Conservation (phyloP, 2,888 invertebrate genomes). For the Hartigia nigra region DNA sequence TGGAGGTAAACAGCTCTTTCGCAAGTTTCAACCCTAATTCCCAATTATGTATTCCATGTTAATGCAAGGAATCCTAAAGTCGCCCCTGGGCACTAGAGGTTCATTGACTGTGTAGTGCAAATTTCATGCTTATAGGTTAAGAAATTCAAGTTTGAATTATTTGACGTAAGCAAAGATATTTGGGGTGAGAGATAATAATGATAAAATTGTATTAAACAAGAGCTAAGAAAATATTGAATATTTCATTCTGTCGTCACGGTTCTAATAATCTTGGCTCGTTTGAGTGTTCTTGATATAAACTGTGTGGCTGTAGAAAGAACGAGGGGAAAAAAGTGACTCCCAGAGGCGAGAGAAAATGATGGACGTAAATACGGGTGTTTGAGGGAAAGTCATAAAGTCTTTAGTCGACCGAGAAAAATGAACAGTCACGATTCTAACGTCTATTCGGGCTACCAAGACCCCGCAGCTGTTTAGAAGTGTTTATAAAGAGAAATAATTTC, state of each 20-base stretch:
- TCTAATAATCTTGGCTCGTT: neutral
- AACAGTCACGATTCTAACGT: neutral
- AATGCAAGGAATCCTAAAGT: neutral
- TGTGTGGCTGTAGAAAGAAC: neutral
- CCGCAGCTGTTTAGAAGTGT: neutral
- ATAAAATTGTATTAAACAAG: neutral
- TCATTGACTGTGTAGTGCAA: neutral
- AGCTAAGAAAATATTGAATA: neutral
- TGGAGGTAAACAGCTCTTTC: neutral
- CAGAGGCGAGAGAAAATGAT: neutral
- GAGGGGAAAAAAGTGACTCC: neutral
- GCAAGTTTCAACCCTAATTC: neutral
- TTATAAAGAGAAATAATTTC: constrained; percentile 14
- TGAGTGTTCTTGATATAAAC: neutral
- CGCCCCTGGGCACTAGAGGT: neutral
- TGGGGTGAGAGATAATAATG: neutral
- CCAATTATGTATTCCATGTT: neutral
- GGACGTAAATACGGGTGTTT: neutral
- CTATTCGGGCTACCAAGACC: neutral
- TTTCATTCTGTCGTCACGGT: neutral
- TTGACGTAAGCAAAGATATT: neutral
- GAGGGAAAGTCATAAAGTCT: neutral
- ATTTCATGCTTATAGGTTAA: neutral
- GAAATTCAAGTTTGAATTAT: neutral
- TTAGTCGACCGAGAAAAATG: neutral